These are phyloP conservation scores for Ephydatia muelleri DNA, from an alignment of 37 sponge, comb jelly and placozoan species.

Conservation along the genomic window DNA sequence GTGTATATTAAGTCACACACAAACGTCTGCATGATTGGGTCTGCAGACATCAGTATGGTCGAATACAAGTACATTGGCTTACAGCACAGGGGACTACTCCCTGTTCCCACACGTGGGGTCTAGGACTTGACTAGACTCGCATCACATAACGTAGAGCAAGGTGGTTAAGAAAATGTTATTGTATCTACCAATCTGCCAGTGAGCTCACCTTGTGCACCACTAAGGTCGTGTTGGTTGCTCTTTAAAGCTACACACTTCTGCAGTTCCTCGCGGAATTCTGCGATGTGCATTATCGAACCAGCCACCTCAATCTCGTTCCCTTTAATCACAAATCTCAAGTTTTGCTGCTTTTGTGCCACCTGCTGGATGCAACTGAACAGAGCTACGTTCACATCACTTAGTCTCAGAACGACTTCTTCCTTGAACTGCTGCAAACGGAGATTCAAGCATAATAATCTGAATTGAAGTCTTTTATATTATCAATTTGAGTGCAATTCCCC, in stretches of 20 bases:
- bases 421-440: neutral
- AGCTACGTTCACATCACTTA: neutral
- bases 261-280: neutral
- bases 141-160: too few relatives aligned
- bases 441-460: neutral
- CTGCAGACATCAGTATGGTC: too few relatives aligned
- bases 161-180: too few relatives aligned
- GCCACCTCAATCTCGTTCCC: neutral
- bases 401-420: neutral
- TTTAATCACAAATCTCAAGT: neutral
- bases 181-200: too few relatives aligned
- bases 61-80: too few relatives aligned
- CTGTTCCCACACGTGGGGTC: too few relatives aligned
- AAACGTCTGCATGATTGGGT: neutral
- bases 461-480: too few relatives aligned
- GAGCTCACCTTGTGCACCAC: too few relatives aligned
- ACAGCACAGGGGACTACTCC: too few relatives aligned
- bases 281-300: neutral
- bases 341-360: neutral
- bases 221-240: too few relatives aligned
- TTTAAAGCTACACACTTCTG: neutral
- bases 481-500: neutral
- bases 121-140: too few relatives aligned
- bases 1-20: neutral
- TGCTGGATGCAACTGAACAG: neutral